phyloP scores from a whole-genome alignment of 2,113 vertebrate species.

The Rhadina sibilatrix region DNA sequence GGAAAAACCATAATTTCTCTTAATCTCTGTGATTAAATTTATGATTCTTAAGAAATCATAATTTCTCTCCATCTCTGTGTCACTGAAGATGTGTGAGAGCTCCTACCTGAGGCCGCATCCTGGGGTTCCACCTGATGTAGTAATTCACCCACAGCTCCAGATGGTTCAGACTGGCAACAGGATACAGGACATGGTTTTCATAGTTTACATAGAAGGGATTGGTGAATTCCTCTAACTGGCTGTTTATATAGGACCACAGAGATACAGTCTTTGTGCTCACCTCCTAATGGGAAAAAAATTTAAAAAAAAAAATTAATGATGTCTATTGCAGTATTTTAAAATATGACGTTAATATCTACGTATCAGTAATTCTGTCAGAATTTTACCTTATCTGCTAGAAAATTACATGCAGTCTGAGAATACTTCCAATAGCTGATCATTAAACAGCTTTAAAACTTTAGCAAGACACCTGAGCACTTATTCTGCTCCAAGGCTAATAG shows the following conservation, averaged over 20 bases:
- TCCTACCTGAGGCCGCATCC: constrained; percentile 92
- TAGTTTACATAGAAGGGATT: constrained; percentile 96
- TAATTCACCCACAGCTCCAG: constrained; percentile 94
- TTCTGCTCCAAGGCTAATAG: not conserved
- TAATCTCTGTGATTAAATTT: not conserved
- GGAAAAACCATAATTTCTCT: accelerated
- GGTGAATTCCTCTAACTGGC: constrained; percentile 90
- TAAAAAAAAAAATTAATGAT: not conserved
- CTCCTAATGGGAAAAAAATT: constrained; percentile 73
- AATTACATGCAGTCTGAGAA: not conserved
- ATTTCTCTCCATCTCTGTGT: not conserved
- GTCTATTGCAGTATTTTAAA: not conserved
- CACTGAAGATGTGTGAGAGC: not conserved
- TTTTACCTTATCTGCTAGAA: not conserved
- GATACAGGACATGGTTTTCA: constrained; percentile 90
- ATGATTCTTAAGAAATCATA: accelerated
- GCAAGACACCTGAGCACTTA: not conserved
- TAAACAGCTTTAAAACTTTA: not conserved
- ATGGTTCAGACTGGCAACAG: constrained; percentile 88
- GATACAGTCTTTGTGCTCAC: constrained; percentile 84
- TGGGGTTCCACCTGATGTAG: constrained; percentile 93
- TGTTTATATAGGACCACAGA: constrained; percentile 95
- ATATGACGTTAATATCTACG: not conserved
- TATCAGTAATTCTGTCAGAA: not conserved
- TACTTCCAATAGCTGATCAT: not conserved